These are phyloP conservation scores for Leptonema lineaticorne DNA, from an alignment of 1,140 invertebrate species.

Conservation along the genomic window DNA sequence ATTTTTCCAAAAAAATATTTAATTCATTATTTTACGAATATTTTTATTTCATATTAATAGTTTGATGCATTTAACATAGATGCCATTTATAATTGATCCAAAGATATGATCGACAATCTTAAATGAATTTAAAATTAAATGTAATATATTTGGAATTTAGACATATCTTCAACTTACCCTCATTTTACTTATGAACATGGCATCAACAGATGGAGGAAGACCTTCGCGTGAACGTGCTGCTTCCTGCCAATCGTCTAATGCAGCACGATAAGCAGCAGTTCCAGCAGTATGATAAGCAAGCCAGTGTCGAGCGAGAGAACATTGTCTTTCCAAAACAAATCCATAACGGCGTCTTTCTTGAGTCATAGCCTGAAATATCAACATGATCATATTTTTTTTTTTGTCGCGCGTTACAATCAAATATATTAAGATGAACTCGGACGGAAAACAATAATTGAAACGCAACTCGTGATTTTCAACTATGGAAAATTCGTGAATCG, in stretches of 20 bases:
- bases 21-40: too few relatives aligned
- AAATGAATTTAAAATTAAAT: too few relatives aligned
- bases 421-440: too few relatives aligned
- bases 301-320: constrained; percentile 89
- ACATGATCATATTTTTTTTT: background rate
- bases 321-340: constrained; percentile 89
- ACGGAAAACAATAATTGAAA: too few relatives aligned
- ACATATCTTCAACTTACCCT: constrained; percentile 54
- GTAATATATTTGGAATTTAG: background rate
- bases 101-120: too few relatives aligned
- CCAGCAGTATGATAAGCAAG: constrained; percentile 82
- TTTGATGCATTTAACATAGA: too few relatives aligned
- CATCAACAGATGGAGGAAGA: constrained; percentile 77
- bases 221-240: constrained; percentile 82
- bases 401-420: background rate
- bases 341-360: constrained; percentile 91
- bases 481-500: too few relatives aligned
- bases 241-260: constrained; percentile 86
- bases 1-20: too few relatives aligned
- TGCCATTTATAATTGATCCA: too few relatives aligned
- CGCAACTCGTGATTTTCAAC: too few relatives aligned
- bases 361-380: constrained; percentile 77
- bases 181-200: constrained; percentile 75
- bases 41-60: too few relatives aligned
- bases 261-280: constrained; percentile 72